phyloP scores from a whole-genome alignment of 2,797 vertebrate genomes.

The Holocentrus rufus region DNA sequence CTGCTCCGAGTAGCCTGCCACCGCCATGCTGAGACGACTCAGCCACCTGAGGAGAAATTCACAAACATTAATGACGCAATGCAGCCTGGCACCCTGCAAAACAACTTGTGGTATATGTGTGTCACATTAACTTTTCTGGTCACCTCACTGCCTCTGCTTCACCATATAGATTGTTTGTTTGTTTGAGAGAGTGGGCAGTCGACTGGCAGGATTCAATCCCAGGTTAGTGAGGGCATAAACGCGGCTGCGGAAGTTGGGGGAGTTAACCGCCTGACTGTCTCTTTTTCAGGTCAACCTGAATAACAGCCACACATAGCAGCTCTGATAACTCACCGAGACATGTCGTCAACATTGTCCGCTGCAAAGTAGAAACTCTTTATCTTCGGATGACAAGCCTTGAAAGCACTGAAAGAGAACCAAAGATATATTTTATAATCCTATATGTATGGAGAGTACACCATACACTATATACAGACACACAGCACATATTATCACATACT shows the following conservation, averaged over 20 bases:
- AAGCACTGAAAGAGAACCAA: conserved; percentile 84
- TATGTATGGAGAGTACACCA: conserved; percentile 22
- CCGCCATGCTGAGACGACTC: conserved; percentile 96
- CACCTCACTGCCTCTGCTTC: conserved; percentile 24
- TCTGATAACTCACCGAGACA: conserved; percentile 91
- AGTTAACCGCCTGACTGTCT: conserved; percentile 42
- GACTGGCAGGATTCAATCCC: conserved; percentile 34
- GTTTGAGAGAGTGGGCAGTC: conserved; percentile 38
- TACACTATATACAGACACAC: conserved; percentile 20
- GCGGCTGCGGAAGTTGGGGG: conserved; percentile 27
- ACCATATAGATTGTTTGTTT: conserved; percentile 33
- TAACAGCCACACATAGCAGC: neutral
- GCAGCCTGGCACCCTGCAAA: conserved; percentile 29
- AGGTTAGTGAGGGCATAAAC: conserved; percentile 38
- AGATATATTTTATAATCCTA: conserved; percentile 42
- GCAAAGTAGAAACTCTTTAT: conserved; percentile 99
- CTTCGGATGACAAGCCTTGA: conserved; percentile 99
- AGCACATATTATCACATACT: conserved; percentile 58
- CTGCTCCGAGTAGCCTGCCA: conserved; percentile 92
- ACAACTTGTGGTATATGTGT: conserved; percentile 18
- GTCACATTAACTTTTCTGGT: neutral
- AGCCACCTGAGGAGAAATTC: conserved; percentile 90
- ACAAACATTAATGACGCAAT: conserved; percentile 41
- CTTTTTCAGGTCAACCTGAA: neutral
- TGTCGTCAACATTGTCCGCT: conserved; percentile 98